A percentile compares a stretch with the other conserved stretches of the same genome.
phyloP scores from a whole-genome alignment of 2,113 vertebrate genomes.

The Neoarius graeffei region DNA sequence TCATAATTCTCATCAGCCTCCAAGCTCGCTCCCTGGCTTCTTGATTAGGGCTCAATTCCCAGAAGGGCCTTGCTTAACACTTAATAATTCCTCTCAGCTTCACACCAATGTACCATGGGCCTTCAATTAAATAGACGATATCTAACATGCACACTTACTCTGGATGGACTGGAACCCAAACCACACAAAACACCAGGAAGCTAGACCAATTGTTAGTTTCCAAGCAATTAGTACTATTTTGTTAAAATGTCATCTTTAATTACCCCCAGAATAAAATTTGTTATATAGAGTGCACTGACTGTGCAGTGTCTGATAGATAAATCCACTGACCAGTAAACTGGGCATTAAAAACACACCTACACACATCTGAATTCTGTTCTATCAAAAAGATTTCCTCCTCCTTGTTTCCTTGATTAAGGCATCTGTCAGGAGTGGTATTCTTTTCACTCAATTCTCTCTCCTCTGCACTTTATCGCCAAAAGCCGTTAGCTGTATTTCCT shows the following conservation, averaged over 20 bases:
- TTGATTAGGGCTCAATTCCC: constrained; percentile 90
- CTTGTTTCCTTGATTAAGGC: constrained; percentile 49
- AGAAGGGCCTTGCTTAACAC: constrained; percentile 84
- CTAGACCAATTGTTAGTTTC: constrained; percentile 32
- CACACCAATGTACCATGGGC: constrained; percentile 78
- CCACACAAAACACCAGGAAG: constrained; percentile 33
- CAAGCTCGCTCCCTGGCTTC: constrained; percentile 81
- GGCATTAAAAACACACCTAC: constrained; percentile 13
- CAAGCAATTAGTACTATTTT: constrained; percentile 54
- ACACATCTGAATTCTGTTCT: constrained; percentile 43
- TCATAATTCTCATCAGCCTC: constrained; percentile 87
- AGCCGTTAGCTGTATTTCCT: constrained; percentile 67
- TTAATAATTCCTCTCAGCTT: constrained; percentile 86
- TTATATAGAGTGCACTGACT: constrained; percentile 11
- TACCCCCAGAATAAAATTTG: constrained; percentile 36
- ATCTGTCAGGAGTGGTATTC: constrained; percentile 64
- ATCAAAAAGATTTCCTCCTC: constrained; percentile 54
- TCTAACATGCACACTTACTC: constrained; percentile 77
- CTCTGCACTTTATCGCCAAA: constrained; percentile 61
- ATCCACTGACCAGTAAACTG: constrained; percentile 14
- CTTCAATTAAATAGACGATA: constrained; percentile 85
- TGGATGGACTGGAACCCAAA: constrained; percentile 67
- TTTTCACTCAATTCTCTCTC: constrained; percentile 66
- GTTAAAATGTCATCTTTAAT: constrained; percentile 60
- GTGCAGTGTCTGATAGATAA: constrained; percentile 27